A percentile compares a stretch with the other conserved stretches of the same genome.
Conservation (phyloP, 2,888 invertebrate species). For the Xanthia togata region DNA sequence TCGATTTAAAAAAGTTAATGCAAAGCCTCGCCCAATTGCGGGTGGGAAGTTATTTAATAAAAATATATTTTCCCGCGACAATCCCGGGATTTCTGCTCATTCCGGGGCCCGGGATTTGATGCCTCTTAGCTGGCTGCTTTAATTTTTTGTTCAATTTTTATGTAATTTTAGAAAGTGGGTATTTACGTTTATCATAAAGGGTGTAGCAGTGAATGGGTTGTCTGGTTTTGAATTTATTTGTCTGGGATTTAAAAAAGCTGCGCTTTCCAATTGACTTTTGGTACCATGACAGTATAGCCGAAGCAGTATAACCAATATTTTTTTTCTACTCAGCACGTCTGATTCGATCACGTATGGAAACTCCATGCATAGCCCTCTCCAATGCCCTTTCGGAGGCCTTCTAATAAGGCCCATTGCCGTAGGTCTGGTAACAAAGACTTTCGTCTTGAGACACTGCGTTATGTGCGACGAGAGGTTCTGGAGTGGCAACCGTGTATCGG, state of each 20-base stretch:
- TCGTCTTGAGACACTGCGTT: no score
- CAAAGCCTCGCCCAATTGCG: slow-evolving; percentile 72
- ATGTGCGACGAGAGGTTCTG: no score
- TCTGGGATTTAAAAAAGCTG: slow-evolving; percentile 8
- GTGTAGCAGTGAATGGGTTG: slow-evolving; percentile 43
- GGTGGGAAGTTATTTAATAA: slow-evolving; percentile 82
- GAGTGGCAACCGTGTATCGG: no score
- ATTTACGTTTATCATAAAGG: slow-evolving; percentile 41
- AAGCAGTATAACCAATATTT: background rate
- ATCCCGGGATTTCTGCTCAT: slow-evolving; percentile 73
- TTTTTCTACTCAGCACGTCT: background rate
- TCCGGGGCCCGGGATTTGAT: slow-evolving; percentile 69
- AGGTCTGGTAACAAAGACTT: no score
- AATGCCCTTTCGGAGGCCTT: no score
- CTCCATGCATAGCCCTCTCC: no score
- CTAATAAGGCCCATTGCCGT: no score
- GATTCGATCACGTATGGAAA: no score
- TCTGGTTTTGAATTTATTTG: slow-evolving; percentile 40
- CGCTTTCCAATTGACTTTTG: slow-evolving; percentile 16
- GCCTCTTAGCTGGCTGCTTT: slow-evolving; percentile 68
- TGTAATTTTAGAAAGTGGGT: slow-evolving; percentile 60
- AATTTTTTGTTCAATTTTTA: slow-evolving; percentile 67
- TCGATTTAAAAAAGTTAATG: slow-evolving; percentile 75
- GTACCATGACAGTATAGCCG: background rate
- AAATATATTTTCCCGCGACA: slow-evolving; percentile 78